Percentiles rank a stretch among this genome's conserved stretches.
Evolutionary conservation across 2,797 vertebrate genomes (phyloP).

Genomic region (Nannoperca obscura): DNA sequence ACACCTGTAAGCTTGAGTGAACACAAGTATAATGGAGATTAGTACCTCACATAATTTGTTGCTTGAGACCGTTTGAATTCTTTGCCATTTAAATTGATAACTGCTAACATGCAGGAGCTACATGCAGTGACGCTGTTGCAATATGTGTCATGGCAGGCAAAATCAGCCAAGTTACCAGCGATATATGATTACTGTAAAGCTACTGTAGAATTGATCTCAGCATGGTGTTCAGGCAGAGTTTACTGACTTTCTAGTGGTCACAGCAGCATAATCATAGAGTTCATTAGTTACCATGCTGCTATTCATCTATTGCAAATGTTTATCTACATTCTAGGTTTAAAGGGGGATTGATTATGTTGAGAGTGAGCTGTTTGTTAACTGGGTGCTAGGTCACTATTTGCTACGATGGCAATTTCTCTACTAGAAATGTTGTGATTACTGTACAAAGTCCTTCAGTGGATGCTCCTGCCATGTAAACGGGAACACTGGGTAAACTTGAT

Average conservation of each 20-base stretch:
- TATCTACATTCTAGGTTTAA: conserved; percentile 6
- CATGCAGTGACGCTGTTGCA: background rate
- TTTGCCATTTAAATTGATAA: background rate
- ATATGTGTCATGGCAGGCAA: background rate
- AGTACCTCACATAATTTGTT: conserved; percentile 1
- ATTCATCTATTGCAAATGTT: background rate
- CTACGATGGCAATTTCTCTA: background rate
- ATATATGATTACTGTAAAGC: background rate
- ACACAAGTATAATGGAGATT: conserved; percentile 5
- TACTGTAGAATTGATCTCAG: conserved; percentile 6
- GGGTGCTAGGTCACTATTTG: conserved; percentile 5
- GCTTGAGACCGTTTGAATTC: conserved; percentile 6
- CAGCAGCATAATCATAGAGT: background rate
- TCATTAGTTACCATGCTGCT: background rate
- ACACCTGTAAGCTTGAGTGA: conserved; percentile 8
- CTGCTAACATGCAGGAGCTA: background rate
- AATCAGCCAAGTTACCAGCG: background rate
- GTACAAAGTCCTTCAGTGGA: background rate
- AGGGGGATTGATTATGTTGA: background rate
- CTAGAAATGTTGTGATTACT: background rate
- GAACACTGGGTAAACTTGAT: conserved; percentile 12
- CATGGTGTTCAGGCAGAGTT: background rate
- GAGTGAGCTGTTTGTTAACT: conserved; percentile 23
- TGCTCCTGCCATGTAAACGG: conserved; percentile 10
- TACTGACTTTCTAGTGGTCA: background rate